These are phyloP conservation scores for Xylota sylvarum DNA, from an alignment of 2,888 invertebrate species.

Conservation along the genomic window DNA sequence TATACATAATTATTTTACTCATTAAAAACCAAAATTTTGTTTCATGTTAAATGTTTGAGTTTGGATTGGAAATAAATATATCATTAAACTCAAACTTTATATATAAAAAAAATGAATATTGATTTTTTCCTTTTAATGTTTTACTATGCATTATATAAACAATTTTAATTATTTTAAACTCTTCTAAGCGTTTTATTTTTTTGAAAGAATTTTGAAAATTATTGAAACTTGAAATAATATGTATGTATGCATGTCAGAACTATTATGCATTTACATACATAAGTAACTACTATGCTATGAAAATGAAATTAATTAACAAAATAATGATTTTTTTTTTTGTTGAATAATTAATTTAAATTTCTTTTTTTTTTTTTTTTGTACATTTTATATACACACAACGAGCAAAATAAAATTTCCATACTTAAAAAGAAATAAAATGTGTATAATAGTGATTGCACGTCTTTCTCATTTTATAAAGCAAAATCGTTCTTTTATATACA, in stretches of 20 bases:
- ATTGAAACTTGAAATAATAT: conserved; percentile 12
- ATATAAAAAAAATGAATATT: neutral
- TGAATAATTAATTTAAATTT: conserved; percentile 1
- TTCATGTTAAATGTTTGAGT: conserved; percentile 61
- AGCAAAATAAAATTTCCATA: conserved; percentile 42
- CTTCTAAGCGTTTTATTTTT: neutral
- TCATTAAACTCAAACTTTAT: conserved; percentile 67
- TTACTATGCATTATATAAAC: neutral
- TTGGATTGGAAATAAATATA: conserved; percentile 73
- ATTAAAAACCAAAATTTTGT: conserved; percentile 2
- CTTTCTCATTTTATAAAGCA: conserved; percentile 39
- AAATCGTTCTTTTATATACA: conserved; percentile 18
- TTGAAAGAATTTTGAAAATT: conserved; percentile 16
- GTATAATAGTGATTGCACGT: conserved; percentile 68
- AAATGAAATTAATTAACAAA: neutral
- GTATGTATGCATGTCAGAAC: neutral
- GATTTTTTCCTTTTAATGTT: neutral
- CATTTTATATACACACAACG: conserved; percentile 61
- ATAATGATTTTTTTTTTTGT: neutral
- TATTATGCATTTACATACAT: conserved; percentile 3
- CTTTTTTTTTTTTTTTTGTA: conserved; percentile 22
- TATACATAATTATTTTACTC: neutral
- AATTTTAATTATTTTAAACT: neutral
- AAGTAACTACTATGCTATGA: conserved; percentile 1
- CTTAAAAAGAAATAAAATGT: conserved; percentile 52